Evolutionary conservation across 30 jellyfish, hydroid and myxozoan species (phyloP).

Genomic region (Aurelia sp.): DNA sequence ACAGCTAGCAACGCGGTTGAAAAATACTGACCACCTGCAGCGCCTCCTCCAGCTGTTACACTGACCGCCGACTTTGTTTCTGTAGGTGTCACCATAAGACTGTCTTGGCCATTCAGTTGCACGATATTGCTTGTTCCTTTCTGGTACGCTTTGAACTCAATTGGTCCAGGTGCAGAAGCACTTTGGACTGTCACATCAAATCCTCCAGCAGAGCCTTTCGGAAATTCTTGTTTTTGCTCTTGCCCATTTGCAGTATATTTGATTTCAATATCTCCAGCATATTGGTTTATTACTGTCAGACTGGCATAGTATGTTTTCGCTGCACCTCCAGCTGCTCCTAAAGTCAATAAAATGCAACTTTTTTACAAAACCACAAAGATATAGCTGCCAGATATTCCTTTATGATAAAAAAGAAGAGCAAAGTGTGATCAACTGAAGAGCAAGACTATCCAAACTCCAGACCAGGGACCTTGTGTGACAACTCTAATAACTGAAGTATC

Average conservation of each 20-base stretch:
- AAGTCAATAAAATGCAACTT: no score
- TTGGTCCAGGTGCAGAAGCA: conserved; percentile 36
- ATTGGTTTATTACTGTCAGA: conserved; percentile 26
- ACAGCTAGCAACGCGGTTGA: no score
- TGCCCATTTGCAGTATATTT: conserved; percentile 26
- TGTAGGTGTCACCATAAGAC: conserved; percentile 45
- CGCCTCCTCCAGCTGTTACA: conserved; percentile 31
- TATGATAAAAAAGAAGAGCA: no score
- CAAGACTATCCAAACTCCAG: neutral
- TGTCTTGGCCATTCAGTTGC: conserved; percentile 45
- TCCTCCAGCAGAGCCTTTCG: conserved; percentile 23
- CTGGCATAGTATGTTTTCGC: conserved; percentile 36
- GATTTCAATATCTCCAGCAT: conserved; percentile 7
- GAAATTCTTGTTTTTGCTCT: conserved; percentile 36
- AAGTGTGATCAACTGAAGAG: neutral
- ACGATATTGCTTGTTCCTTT: conserved; percentile 43
- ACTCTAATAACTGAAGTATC: no score
- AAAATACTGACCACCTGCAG: no score
- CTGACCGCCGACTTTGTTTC: conserved; percentile 20
- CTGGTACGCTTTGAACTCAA: conserved; percentile 54
- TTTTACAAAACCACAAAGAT: no score
- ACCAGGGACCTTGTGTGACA: neutral
- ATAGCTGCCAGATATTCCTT: no score
- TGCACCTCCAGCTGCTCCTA: neutral
- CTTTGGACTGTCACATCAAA: conserved; percentile 34